Evolutionary conservation across 2,888 invertebrate genomes (phyloP), one percentile per base, ranked within the genome.

Genomic region (Yponomeuta sedellus): DNA sequence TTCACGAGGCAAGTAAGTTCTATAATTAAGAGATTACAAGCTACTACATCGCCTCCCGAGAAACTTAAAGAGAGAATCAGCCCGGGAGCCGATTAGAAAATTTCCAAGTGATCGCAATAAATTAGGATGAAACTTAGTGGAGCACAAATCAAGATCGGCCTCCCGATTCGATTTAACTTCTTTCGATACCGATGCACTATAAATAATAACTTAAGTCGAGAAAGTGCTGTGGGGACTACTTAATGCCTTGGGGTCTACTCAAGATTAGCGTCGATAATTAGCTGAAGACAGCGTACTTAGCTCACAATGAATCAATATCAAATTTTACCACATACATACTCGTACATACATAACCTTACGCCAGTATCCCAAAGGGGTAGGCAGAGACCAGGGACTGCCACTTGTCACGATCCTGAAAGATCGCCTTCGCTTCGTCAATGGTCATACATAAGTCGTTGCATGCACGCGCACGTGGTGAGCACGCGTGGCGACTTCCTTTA

Each of bases 171-270:
- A 66, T 52, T 52, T 52, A 52, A 52, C 52, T 65, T 66, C 68
- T 68, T 65, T 66, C 66, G 65, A 62, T 65, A 52, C 65, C 65
- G 65, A 59, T 52, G 34, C 58, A 44, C 66, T 57, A 84, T 85
- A 85, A 85, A 85, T 87, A 85, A 83, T 79, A 80, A 75, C 80
- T 82, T 85, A 82, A 85, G 83, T 82, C 85, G 75, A 77, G 81
- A 79, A 78, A 82, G 81, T 75, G 74, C 70, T 67, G 69, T 64
- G 77, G 81, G 82, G 80, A 79, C 80, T 52, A 52, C 44, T 52
- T 52, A 52, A 52, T 52, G 5, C 44, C 16, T 52, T 16, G 44
- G 44, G 44, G 25, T 11, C 22, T 59, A 59, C 59, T 59, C 75
- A 68, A 71, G 74, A 71, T 76, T 12, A 8, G 5, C 28, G 28